These are phyloP conservation scores for Enhydra lutris DNA, from an alignment of 2,113 vertebrate species.

Conservation along the genomic window DNA sequence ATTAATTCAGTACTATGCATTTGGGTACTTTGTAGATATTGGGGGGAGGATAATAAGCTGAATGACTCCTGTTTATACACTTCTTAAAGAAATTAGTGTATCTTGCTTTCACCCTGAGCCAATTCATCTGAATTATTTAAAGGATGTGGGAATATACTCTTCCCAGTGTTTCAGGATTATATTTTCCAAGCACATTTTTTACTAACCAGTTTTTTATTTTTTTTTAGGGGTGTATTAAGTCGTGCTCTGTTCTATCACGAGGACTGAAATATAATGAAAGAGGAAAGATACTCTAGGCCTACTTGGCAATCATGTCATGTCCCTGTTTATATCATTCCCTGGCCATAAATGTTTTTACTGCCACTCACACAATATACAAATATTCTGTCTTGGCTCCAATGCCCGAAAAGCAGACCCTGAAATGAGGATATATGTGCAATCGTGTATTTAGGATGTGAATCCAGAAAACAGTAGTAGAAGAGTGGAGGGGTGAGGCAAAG, in stretches of 20 bases:
- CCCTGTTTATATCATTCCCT: neutral
- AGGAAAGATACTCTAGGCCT: neutral
- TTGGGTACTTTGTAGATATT: neutral
- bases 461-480: neutral
- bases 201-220: neutral
- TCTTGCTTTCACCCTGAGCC: neutral
- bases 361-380: neutral
- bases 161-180: neutral
- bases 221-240: neutral
- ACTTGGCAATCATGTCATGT: neutral
- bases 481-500: neutral
- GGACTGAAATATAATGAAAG: neutral
- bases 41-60: neutral
- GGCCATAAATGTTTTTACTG: neutral
- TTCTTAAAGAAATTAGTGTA: neutral
- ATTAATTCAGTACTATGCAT: constrained; percentile 5
- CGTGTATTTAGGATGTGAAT: neutral
- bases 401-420: neutral
- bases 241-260: neutral
- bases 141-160: neutral
- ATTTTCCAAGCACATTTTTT: neutral
- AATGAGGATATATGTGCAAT: neutral
- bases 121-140: constrained; percentile 38
- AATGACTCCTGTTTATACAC: neutral
- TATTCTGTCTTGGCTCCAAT: neutral